Percentiles rank a stretch among this genome's conserved stretches.
Conservation (phyloP, 2,113 vertebrate genomes). For the Gymnorhina tibicen region DNA sequence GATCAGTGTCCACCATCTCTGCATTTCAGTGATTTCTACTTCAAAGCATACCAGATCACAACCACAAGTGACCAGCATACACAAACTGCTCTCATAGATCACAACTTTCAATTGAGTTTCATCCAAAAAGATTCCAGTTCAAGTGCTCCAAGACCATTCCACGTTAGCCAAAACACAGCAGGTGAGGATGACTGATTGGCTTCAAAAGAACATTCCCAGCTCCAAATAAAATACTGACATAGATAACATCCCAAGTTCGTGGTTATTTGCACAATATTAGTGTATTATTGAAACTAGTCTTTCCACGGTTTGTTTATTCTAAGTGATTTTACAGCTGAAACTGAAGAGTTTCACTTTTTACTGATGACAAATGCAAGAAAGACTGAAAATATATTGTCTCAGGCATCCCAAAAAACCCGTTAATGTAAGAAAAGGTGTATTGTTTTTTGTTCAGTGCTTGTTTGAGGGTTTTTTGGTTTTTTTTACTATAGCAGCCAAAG, state of each 20-base stretch:
- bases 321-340: not conserved
- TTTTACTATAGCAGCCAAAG: not conserved
- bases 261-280: not conserved
- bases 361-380: not conserved
- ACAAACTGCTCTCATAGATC: not conserved
- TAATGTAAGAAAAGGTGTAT: not conserved
- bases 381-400: not conserved
- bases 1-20: not conserved
- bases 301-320: not conserved
- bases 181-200: not conserved
- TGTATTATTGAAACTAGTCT: not conserved
- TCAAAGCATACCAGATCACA: not conserved
- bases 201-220: not conserved
- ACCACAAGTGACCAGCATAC: not conserved
- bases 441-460: not conserved
- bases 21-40: not conserved
- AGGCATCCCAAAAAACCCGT: fast-evolving
- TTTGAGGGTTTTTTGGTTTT: not conserved
- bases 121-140: not conserved
- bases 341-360: not conserved
- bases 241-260: not conserved
- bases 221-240: not conserved
- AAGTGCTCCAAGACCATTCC: not conserved
- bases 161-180: not conserved
- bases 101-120: not conserved